A percentile compares a stretch with the other conserved stretches of the same genome.
Conservation (phyloP, 2,113 vertebrate genomes). For the Vireo altiloquus region DNA sequence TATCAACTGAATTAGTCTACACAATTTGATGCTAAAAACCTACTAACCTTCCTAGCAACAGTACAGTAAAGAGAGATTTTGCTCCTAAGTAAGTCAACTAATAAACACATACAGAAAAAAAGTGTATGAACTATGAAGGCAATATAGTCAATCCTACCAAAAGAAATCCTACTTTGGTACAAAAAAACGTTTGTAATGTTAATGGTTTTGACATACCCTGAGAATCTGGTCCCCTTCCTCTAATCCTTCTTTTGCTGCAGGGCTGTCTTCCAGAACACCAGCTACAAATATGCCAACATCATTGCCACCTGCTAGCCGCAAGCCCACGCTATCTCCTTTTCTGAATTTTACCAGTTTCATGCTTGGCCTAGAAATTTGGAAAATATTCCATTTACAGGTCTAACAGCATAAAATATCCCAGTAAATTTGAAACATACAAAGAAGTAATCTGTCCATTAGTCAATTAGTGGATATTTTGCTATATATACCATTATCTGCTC, state of each 20-base stretch:
- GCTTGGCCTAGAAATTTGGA: conserved; percentile 83
- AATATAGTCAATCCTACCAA: background rate
- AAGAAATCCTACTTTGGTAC: background rate
- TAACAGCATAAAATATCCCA: background rate
- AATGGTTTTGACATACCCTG: conserved; percentile 80
- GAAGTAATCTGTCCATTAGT: background rate
- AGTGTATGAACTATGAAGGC: background rate
- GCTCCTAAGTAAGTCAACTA: background rate
- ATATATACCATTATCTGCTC: background rate
- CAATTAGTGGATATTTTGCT: background rate
- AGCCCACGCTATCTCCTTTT: conserved; percentile 97
- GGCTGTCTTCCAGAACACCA: conserved; percentile 95
- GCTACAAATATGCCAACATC: conserved; percentile 99
- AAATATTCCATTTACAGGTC: background rate
- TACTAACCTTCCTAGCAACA: background rate
- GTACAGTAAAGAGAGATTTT: background rate
- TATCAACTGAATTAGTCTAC: background rate
- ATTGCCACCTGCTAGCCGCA: conserved; percentile 96
- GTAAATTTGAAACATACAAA: background rate
- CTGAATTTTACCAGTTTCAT: conserved; percentile 99
- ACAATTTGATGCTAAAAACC: background rate
- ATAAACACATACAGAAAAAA: background rate
- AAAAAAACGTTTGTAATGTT: background rate
- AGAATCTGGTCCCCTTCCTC: conserved; percentile 99
- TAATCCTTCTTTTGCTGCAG: conserved; percentile 96